Percentiles rank a stretch among this genome's conserved stretches.
These are phyloP conservation scores for Astropecten irregularis DNA, from an alignment of 53 echinoderm and acorn worm species.

Conservation along the genomic window DNA sequence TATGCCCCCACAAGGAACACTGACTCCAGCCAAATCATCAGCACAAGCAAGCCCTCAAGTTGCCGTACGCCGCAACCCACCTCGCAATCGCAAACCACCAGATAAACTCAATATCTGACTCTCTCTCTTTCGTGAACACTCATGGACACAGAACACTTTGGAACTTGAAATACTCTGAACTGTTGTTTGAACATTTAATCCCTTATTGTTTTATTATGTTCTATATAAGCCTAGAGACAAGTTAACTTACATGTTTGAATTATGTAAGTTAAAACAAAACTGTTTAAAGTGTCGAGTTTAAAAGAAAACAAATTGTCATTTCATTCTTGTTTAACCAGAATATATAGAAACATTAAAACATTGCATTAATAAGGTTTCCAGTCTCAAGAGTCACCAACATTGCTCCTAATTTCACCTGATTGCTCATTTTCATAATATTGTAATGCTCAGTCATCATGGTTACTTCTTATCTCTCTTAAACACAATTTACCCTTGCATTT, in stretches of 20 bases:
- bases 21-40: not conserved
- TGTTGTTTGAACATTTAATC: too few species aligned
- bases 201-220: too few species aligned
- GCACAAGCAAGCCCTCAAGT: not conserved
- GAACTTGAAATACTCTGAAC: too few species aligned
- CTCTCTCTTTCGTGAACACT: too few species aligned
- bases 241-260: not conserved
- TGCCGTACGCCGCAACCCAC: not conserved
- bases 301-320: not conserved
- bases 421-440: not conserved
- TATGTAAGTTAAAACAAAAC: not conserved
- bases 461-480: not conserved
- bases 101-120: not conserved
- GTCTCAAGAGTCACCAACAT: too few species aligned
- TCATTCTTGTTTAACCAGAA: not conserved
- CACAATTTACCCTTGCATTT: too few species aligned
- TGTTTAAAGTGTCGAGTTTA: too few species aligned
- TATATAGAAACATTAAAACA: not conserved
- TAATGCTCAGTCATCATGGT: not conserved
- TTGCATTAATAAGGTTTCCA: not conserved
- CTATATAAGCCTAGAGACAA: conserved; percentile 2
- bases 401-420: not conserved
- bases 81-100: not conserved
- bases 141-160: too few species aligned
- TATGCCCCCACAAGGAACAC: not conserved